Evolutionary conservation across 1,140 invertebrate species (phyloP).

Genomic region (Nasonia vitripennis): DNA sequence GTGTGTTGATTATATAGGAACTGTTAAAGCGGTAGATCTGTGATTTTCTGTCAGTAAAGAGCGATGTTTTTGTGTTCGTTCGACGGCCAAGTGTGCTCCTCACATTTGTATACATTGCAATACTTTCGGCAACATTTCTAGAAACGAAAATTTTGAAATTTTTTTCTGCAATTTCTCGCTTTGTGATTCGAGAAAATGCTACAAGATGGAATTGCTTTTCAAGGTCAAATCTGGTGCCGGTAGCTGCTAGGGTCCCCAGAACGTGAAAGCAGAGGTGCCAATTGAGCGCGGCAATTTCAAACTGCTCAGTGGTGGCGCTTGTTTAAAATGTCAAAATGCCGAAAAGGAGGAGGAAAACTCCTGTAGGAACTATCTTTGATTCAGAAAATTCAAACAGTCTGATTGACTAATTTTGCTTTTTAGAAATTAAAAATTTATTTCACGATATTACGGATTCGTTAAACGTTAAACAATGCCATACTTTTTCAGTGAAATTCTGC

Average conservation of each 20-base stretch:
- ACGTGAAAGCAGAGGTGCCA: slow-evolving; percentile 13
- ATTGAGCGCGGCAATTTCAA: slow-evolving; percentile 42
- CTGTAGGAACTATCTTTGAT: slow-evolving; percentile 37
- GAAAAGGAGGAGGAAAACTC: background rate
- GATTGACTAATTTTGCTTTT: background rate
- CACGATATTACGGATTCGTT: background rate
- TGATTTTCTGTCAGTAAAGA: slow-evolving; percentile 25
- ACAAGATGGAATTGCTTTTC: slow-evolving; percentile 40
- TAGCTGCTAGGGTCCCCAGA: slow-evolving; percentile 23
- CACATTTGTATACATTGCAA: background rate
- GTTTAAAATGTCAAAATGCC: slow-evolving; percentile 44
- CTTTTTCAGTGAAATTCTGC: background rate
- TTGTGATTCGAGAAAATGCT: slow-evolving; percentile 15
- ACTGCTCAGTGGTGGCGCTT: slow-evolving; percentile 4
- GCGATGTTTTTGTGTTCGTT: background rate
- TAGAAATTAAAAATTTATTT: background rate
- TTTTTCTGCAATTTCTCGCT: slow-evolving; percentile 26
- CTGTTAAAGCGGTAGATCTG: slow-evolving; percentile 11
- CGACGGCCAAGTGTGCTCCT: background rate
- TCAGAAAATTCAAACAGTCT: background rate
- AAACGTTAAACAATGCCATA: background rate
- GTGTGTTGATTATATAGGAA: slow-evolving; percentile 26
- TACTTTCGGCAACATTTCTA: background rate
- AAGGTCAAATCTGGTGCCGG: slow-evolving; percentile 38
- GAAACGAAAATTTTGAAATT: slow-evolving; percentile 46